Percentiles rank a stretch among this genome's conserved stretches.
Conservation (phyloP, 2,797 vertebrate genomes). For the Clamator glandarius region DNA sequence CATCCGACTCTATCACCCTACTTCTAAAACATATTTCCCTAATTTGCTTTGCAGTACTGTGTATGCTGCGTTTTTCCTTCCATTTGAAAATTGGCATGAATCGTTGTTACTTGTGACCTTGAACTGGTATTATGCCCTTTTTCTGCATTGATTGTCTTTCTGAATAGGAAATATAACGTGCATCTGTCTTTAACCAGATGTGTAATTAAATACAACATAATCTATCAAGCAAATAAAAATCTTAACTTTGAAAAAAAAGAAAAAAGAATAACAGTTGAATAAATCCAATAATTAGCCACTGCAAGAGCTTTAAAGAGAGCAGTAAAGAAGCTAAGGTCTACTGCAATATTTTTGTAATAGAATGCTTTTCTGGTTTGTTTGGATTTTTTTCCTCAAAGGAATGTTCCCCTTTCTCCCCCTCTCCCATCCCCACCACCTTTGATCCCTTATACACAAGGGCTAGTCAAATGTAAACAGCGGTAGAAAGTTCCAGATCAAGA, state of each 20-base stretch:
- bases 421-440: no score
- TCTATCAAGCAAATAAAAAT: background rate
- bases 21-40: background rate
- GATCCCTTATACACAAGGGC: background rate
- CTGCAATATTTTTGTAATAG: background rate
- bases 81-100: background rate
- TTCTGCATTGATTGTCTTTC: background rate
- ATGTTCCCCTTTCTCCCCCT: rapidly evolving
- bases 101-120: background rate
- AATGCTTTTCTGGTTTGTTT: no score
- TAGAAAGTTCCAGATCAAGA: background rate
- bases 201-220: background rate
- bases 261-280: background rate
- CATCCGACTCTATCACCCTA: background rate
- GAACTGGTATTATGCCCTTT: background rate
- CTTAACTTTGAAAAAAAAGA: no score
- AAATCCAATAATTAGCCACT: background rate
- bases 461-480: background rate
- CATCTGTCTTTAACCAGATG: background rate
- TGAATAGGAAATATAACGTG: background rate
- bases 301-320: background rate
- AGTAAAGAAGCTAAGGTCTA: background rate
- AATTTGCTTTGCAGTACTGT: background rate
- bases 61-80: background rate
- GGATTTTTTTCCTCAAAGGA: background rate